A percentile compares a stretch with the other conserved stretches of the same genome.
Conservation (phyloP, 2,113 vertebrate species). For the Caretta caretta region DNA sequence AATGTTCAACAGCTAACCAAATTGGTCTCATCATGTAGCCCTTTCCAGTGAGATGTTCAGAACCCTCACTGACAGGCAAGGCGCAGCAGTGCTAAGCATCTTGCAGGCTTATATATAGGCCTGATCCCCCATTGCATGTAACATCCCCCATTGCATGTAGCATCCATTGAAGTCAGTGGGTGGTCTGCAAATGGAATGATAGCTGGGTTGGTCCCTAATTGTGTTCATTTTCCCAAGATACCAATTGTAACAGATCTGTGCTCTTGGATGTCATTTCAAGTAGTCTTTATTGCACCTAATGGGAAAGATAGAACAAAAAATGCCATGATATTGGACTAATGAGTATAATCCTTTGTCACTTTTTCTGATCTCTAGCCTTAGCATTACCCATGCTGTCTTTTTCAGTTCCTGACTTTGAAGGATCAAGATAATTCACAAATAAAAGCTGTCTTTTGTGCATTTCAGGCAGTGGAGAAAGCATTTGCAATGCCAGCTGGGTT, state of each 20-base stretch:
- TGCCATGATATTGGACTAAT: not conserved
- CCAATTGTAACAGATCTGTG: not conserved
- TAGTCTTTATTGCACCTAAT: not conserved
- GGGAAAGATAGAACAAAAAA: not conserved
- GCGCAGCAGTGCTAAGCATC: not conserved
- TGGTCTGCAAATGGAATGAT: accelerated
- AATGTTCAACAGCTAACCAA: slow-evolving; percentile 25
- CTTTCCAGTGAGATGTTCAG: not conserved
- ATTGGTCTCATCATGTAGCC: not conserved
- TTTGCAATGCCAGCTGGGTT: slow-evolving; percentile 77
- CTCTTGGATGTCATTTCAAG: not conserved
- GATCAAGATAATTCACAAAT: not conserved
- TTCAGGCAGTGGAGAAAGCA: slow-evolving; percentile 75
- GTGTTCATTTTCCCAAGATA: not conserved
- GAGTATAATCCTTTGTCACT: not conserved
- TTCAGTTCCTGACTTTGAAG: not conserved
- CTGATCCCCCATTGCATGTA: not conserved
- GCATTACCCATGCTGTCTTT: not conserved
- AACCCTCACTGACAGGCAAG: accelerated
- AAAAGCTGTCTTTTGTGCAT: slow-evolving; percentile 25
- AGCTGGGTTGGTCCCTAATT: not conserved
- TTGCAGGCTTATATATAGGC: not conserved
- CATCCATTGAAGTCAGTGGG: not conserved
- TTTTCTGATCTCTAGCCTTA: not conserved
- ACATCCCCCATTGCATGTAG: not conserved